Conservation (phyloP, 2,797 vertebrate genomes). For the Gouania willdenowi region DNA sequence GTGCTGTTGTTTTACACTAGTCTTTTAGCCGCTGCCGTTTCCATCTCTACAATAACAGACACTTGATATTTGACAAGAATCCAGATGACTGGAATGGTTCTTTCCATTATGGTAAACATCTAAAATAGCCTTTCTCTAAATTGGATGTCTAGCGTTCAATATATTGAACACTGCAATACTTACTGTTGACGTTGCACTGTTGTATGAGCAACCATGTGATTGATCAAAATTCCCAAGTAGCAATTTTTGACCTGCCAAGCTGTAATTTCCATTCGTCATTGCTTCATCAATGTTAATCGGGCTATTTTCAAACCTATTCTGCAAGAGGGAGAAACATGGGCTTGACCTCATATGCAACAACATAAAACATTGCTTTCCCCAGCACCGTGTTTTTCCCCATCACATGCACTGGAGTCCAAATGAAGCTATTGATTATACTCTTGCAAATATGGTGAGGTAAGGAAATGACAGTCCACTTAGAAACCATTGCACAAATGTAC, state of each 20-base stretch:
- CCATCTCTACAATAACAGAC: too few species aligned
- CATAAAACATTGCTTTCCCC: slow-evolving; percentile 35
- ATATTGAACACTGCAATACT: slow-evolving; percentile 2
- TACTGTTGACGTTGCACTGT: slow-evolving; percentile 1
- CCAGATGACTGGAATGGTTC: too few species aligned
- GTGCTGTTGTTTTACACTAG: too few species aligned
- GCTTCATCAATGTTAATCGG: slow-evolving; percentile 61
- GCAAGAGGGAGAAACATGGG: slow-evolving; percentile 31
- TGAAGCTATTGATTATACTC: slow-evolving; percentile 63
- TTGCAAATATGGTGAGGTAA: slow-evolving; percentile 50
- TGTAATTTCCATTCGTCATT: slow-evolving; percentile 52
- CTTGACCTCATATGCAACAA: slow-evolving; percentile 53
- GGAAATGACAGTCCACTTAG: slow-evolving; percentile 62
- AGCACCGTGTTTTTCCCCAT: slow-evolving; percentile 11
- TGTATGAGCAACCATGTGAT: slow-evolving; percentile 37
- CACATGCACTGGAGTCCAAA: slow-evolving; percentile 35
- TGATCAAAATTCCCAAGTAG: slow-evolving; percentile 44
- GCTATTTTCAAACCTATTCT: slow-evolving; percentile 45
- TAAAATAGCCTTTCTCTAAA: neutral
- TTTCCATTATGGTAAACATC: too few species aligned
- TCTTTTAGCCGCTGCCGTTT: too few species aligned
- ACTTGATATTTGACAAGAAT: too few species aligned
- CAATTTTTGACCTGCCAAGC: slow-evolving; percentile 60
- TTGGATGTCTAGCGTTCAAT: neutral
- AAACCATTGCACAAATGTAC: slow-evolving; percentile 68